Evolutionary conservation across 2,888 invertebrate species (phyloP), one percentile per base, ranked within the genome.

Genomic region (Ophonus ardosiacus): DNA sequence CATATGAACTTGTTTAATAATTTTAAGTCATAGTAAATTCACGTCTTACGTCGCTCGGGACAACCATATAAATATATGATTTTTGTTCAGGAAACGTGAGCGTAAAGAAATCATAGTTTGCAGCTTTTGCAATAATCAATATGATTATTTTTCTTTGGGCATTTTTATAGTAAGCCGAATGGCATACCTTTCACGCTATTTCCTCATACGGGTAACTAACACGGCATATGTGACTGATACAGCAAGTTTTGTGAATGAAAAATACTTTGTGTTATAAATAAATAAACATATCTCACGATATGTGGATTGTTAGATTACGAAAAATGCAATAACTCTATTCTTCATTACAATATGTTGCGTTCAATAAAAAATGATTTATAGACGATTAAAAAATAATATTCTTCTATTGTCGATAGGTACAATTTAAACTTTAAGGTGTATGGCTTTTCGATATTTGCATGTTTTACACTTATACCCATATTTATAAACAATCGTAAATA

Each of bases 21-120:
- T 83, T 84, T 84, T 79, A 78, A 84, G 79, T 84, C 84, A 79
- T 84, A 65, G 78, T 84, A 84, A 84, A 84, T 84, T 84, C 65
- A 63, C 43, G 38, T 63, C 61, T 84, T 84, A 78, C 51, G 76
- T 84, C 84, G 15, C 15, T 43, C 71, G 8, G 15, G 71, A 82
- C 71, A 63, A 43, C 71, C 71, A 18, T 74, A 43, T 74, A 74
- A 68, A 68, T 68, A 68, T 68, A 15, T 68, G 24, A 68, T 68
- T 68, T 68, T 68, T 68, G 7, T 21, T 21, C 21, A 68, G n/a
- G 31, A 38, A 38, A 38, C 68, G 68, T 63, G 63, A 63, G 21
- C 68, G 38, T n/a, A 31, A 68, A 68, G 68, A 68, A 68, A 68
- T 38, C 13, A 68, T 68, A 68, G 4, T 68, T 68, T 68, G 68